These are phyloP conservation scores for Caenorhabditis panamensis DNA, from an alignment of 2,888 invertebrate genomes.

Conservation along the genomic window DNA sequence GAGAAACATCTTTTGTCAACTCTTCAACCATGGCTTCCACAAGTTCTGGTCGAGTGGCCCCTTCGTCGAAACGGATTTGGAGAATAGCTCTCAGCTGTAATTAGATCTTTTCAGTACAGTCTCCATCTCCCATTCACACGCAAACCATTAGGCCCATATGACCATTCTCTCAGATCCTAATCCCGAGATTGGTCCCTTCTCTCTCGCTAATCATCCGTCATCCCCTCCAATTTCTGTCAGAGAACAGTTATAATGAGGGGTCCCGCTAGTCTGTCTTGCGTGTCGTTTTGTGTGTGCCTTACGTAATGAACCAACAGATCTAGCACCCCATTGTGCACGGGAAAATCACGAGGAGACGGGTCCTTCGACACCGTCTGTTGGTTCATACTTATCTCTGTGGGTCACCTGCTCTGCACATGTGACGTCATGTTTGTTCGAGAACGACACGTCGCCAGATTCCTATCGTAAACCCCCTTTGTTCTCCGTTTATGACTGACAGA, in stretches of 20 bases:
- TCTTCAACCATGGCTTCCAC: slow-evolving; percentile 55
- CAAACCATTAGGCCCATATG: slow-evolving; percentile 6
- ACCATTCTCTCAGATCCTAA: slow-evolving; percentile 31
- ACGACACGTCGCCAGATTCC: slow-evolving; percentile 36
- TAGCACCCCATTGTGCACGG: slow-evolving; percentile 50
- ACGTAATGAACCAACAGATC: slow-evolving; percentile 41
- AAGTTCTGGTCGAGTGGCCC: slow-evolving; percentile 36
- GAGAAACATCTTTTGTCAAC: slow-evolving; percentile 24
- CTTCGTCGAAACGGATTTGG: slow-evolving; percentile 21
- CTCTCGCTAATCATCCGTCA: slow-evolving; percentile 25
- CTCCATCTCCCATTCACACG: slow-evolving; percentile 6
- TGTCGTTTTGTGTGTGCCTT: slow-evolving; percentile 1
- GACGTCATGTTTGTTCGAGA: slow-evolving; percentile 46
- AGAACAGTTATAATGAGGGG: slow-evolving; percentile 36
- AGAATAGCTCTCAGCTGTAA: slow-evolving; percentile 52
- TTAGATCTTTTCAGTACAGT: not conserved
- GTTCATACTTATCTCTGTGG: slow-evolving; percentile 29
- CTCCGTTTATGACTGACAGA: slow-evolving; percentile 6
- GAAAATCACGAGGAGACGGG: slow-evolving; percentile 17
- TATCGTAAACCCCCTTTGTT: slow-evolving; percentile 46
- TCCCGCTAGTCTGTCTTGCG: not conserved
- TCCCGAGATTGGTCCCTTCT: slow-evolving; percentile 19
- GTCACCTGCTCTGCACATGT: slow-evolving; percentile 42
- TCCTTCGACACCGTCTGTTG: slow-evolving; percentile 31
- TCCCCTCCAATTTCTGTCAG: slow-evolving; percentile 26